Evolutionary conservation across 2,113 vertebrate species (phyloP), one percentile per base, ranked within the genome.

Genomic region (Mastomys natalensis): DNA sequence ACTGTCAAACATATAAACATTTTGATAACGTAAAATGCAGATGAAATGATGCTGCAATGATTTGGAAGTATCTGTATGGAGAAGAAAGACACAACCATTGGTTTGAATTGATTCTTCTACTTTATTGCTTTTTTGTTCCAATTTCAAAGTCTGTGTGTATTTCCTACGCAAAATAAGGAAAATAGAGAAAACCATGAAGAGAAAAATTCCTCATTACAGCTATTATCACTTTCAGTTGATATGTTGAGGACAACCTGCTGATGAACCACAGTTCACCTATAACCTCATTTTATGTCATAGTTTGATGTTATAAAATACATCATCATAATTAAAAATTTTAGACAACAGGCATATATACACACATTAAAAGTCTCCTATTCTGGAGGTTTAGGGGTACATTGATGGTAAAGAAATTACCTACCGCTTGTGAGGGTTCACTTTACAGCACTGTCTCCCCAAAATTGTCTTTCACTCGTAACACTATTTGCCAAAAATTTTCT

Each of bases 221-320:
- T 51, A 34, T 84, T 93, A 62, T 74, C 9, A 51, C 12, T 88
- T 78, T 86, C 13, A 85, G 3, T 53, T 92, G 22, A 53, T 37
- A 11, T 88, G 15, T 62, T n/a, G 43, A 76, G n/a, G 70, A 31
- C 9, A 64, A 53, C 94, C 22, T 88, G 8, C 66, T 74, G 19
- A 45, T 45, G 45, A 45, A 45, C 6, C 17, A 15, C 66, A 93
- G 84, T 64, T 90, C 48, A 51, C 92, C 9, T 58, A 51, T 6
- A 84, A 73, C 24, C 9, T 94, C 17, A 81, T 95, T 94, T 92
- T 87, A n/a, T 88, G 58, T 72, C 7, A 68, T 37, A 87, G 15
- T 58, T 96, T 45, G 91, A 82, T 87, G 43, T 94, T 58, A 96
- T 76, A 92, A 94, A 90, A 60, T 74, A 74, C 24, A n/a, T 74